These are phyloP conservation scores for Rhincodon typus DNA, from an alignment of 2,797 vertebrate species.

Conservation along the genomic window DNA sequence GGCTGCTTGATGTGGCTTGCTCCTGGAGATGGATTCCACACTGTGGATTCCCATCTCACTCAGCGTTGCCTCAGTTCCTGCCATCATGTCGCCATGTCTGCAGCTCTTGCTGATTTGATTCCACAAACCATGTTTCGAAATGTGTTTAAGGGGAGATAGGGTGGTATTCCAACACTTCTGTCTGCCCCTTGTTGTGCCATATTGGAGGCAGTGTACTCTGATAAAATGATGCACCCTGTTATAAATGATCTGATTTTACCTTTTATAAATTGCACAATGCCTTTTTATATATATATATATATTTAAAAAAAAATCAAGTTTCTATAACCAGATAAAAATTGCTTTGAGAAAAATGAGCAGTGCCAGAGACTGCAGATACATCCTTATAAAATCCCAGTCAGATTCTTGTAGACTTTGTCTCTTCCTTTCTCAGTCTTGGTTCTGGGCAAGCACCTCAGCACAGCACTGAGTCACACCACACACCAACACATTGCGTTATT, in stretches of 20 bases:
- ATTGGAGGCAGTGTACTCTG: not conserved
- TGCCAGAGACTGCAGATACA: constrained; percentile 19
- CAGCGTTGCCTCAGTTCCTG: not conserved
- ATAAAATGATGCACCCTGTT: not conserved
- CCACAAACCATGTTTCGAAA: not conserved
- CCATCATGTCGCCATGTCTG: not conserved
- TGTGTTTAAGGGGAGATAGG: not conserved
- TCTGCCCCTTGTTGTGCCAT: not conserved
- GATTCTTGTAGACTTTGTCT: not conserved
- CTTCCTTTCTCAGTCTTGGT: not conserved
- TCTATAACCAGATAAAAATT: not conserved
- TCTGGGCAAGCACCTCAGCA: not conserved
- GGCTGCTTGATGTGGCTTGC: not conserved
- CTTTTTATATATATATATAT: constrained; percentile 3
- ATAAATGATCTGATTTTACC: constrained; percentile 6
- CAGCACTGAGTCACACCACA: not conserved
- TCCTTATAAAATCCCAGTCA: not conserved
- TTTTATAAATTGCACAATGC: constrained; percentile 32
- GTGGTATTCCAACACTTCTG: not conserved
- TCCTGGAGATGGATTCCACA: not conserved
- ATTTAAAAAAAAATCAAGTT: constrained; percentile 10
- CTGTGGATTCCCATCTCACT: not conserved
- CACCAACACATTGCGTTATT: not conserved
- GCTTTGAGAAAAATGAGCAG: constrained; percentile 15
- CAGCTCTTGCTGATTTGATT: not conserved